Base-by-base conservation (phyloP, 2,797 vertebrate genomes). In the Lithobates pipiens region DNA sequence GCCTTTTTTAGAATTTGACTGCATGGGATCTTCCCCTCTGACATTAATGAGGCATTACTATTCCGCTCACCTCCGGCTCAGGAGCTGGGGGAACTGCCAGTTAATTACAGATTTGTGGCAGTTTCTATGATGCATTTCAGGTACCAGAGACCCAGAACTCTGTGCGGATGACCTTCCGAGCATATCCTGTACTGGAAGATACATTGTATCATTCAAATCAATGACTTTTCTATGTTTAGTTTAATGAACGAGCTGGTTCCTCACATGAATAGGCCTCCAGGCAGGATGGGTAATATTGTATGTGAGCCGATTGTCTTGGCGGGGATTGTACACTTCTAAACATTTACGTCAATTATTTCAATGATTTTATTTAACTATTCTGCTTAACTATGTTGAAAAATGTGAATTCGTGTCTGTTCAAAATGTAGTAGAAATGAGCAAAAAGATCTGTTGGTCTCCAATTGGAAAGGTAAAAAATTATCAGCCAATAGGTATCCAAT, bases 21-120 rank as follows among this genome's bases (percentile, higher is more conserved):
- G 85, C 80, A 68, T 74, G 50, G 71, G 85, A 82, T 76, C 85
- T 74, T 68, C 85, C 74, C 80, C 80, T 83, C 69, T 83, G 80
- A 86, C 85, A 86, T 83, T 86, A 86, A 86, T 86, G 80, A 86
- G 80, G 80, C 85, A 83, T 86, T 86, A 78, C 85, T 86, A 86
- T 86, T 67, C 85, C 11, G 50, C 36, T 42, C 80, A 86, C 85
- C 85, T 86, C 63, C 74, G 74, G 85, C 85, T 78, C 80, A 15
- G 76, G 80, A 74, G 85, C 85, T 39, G 50, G 72, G 80, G 85
- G 85, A 86, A 83, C 85, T 83, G 85, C 75, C 85, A 79, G 80
- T 83, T 86, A 86, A 86, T 86, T 83, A 86, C 76, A 79, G 80
- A 79, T 86, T 83, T 83, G 85, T 86, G 85, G 75, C 85, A 86